These are phyloP conservation scores for Latrodectus geometricus DNA, from an alignment of 1,140 invertebrate species.

Conservation along the genomic window DNA sequence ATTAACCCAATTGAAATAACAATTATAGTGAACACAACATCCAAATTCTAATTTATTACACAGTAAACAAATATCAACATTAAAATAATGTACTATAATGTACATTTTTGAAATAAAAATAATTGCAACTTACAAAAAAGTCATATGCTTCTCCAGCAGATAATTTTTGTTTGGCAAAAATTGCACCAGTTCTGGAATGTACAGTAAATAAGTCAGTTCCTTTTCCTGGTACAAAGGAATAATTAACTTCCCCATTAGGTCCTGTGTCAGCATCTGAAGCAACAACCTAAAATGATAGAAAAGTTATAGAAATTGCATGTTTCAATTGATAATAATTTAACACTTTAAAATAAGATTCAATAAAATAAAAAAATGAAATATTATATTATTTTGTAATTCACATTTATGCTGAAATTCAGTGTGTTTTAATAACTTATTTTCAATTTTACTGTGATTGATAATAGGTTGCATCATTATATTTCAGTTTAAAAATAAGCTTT, in stretches of 20 bases:
- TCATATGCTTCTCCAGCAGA: constrained; percentile 61
- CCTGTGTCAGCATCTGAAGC: constrained; percentile 87
- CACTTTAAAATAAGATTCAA: neutral
- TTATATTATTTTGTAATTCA: no score
- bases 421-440: no score
- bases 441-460: no score
- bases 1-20: no score
- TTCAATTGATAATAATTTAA: neutral
- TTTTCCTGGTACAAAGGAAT: constrained; percentile 56
- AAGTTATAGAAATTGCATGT: neutral
- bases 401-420: no score
- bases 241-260: constrained; percentile 73
- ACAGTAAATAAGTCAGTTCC: constrained; percentile 57
- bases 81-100: neutral
- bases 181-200: constrained; percentile 61
- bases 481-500: no score
- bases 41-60: no score
- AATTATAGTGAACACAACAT: no score
- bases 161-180: constrained; percentile 49
- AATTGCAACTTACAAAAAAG: constrained; percentile 63
- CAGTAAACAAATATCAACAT: neutral
- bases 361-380: no score
- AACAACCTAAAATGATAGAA: constrained; percentile 76
- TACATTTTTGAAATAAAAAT: no score
- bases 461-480: no score